Conservation (phyloP, 2,888 invertebrate genomes). For the Cecidostiba fungosa region DNA sequence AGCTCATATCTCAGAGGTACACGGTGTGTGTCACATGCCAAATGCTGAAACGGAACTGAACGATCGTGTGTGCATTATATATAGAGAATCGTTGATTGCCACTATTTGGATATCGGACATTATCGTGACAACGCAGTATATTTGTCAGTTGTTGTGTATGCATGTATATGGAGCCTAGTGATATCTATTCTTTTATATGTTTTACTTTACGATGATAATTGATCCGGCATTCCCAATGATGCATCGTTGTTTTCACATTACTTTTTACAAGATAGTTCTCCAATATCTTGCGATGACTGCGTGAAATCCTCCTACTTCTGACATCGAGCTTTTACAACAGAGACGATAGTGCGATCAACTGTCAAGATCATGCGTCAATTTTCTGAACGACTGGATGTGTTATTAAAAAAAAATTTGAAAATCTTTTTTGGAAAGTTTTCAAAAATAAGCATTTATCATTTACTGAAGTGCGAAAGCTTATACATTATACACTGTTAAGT, state of each 20-base stretch:
- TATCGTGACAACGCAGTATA: background rate
- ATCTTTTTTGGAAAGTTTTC: too few species aligned
- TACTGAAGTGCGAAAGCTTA: too few species aligned
- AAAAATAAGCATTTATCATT: too few species aligned
- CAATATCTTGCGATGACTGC: background rate
- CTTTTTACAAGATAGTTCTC: background rate
- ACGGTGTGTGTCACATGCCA: background rate
- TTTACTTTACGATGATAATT: background rate
- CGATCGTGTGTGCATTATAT: background rate
- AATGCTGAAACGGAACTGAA: slow-evolving; percentile 4
- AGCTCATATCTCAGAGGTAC: background rate
- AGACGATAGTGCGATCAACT: background rate
- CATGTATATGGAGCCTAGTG: background rate
- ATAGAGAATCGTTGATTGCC: background rate
- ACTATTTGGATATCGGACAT: slow-evolving; percentile 2
- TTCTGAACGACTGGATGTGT: background rate
- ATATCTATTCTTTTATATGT: background rate
- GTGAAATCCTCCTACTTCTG: background rate
- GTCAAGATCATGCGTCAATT: background rate
- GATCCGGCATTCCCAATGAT: background rate
- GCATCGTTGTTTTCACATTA: slow-evolving; percentile 7
- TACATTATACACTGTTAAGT: too few species aligned
- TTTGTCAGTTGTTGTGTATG: background rate
- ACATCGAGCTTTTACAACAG: background rate
- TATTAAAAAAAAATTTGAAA: too few species aligned